Conservation (phyloP, 2,797 vertebrate species). For the Leucoraja ocellata region DNA sequence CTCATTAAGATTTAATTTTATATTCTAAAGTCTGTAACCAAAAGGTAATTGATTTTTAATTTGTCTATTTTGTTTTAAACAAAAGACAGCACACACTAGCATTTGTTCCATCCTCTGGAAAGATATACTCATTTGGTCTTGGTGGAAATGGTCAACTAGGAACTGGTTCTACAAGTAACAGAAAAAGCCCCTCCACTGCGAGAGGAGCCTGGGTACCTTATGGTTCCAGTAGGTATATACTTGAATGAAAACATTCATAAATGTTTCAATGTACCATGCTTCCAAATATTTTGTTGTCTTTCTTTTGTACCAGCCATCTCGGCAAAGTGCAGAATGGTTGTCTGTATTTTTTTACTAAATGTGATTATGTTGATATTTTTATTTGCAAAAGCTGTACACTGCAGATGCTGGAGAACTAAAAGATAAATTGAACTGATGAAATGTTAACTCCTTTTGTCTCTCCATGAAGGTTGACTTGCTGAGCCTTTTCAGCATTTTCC, state of each 20-base stretch:
- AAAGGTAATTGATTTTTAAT: not conserved
- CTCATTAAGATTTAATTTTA: not conserved
- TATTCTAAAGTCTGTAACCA: not conserved
- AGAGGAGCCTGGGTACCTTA: conserved; percentile 75
- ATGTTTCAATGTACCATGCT: not conserved
- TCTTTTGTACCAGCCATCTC: not conserved
- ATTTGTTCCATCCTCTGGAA: conserved; percentile 85
- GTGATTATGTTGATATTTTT: not conserved
- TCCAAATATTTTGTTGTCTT: not conserved
- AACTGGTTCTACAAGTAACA: conserved; percentile 84
- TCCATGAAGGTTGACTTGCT: too few relatives aligned
- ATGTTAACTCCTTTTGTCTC: too few relatives aligned
- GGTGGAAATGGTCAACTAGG: conserved; percentile 95
- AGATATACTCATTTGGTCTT: conserved; percentile 91
- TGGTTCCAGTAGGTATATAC: conserved; percentile 37
- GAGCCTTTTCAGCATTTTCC: too few relatives aligned
- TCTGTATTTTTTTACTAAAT: not conserved
- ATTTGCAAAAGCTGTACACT: too few relatives aligned
- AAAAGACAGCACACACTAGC: conserved; percentile 92
- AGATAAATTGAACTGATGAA: too few relatives aligned
- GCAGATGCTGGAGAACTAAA: too few relatives aligned
- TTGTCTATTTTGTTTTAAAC: conserved; percentile 48
- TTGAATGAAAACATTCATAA: too few relatives aligned
- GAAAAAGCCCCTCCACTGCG: conserved; percentile 89
- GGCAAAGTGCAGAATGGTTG: too few relatives aligned